Conservation (phyloP, 2,797 vertebrate species). For the Trichosurus vulpecula region DNA sequence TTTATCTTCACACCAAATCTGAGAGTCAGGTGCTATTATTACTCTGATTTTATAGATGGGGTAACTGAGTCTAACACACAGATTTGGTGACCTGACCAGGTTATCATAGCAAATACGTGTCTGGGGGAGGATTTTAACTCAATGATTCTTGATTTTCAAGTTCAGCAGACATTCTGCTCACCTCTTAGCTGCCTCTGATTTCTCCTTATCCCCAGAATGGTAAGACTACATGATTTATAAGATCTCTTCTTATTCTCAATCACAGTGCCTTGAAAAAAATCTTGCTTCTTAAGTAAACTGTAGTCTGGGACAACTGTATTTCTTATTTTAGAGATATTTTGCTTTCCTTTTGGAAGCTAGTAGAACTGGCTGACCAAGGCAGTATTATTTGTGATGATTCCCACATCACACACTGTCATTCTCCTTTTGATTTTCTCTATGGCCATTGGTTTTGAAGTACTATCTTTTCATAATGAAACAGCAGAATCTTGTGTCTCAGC, state of each 20-base stretch:
- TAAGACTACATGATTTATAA: background rate
- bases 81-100: background rate
- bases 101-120: background rate
- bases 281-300: slow-evolving; percentile 89
- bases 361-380: slow-evolving; percentile 94
- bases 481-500: slow-evolving; percentile 78
- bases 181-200: background rate
- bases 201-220: background rate
- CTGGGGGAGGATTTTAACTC: background rate
- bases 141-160: background rate
- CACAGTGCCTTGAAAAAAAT: slow-evolving; percentile 89
- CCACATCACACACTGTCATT: slow-evolving; percentile 93
- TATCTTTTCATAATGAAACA: slow-evolving; percentile 78
- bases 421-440: slow-evolving; percentile 77
- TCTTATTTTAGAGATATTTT: slow-evolving; percentile 85
- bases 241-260: background rate
- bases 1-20: background rate
- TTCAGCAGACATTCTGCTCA: background rate
- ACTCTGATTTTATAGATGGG: background rate
- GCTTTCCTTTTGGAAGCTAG: slow-evolving; percentile 88
- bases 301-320: slow-evolving; percentile 88
- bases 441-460: slow-evolving; percentile 73
- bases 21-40: background rate
- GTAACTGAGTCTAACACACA: background rate
- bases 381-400: slow-evolving; percentile 93